Evolutionary conservation across 2,113 vertebrate genomes (phyloP), one percentile per base, ranked within the genome.

Genomic region (Trematomus loennbergii): DNA sequence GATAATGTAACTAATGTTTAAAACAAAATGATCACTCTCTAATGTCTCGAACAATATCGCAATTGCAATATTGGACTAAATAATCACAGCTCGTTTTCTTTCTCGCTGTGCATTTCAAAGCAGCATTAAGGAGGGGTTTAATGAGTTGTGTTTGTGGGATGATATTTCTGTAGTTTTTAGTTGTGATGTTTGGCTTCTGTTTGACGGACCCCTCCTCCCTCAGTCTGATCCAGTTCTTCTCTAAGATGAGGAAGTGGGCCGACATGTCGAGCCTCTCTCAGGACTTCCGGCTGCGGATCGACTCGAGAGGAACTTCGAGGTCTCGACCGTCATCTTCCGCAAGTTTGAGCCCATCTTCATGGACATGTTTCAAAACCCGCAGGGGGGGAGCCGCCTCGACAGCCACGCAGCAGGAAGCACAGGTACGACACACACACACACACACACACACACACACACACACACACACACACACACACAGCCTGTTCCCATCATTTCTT

Each of bases 201-300:
- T 0, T 36, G 12, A 66, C 45, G 1, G 25, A 0, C 18, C 9
- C 29, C 9, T 50, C 29, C n/a, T 7, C 36, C 36, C 7, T 48
- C 88, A 99, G 98, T 87, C 94, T 99, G 88, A 99, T 99, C 91
- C 96, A 99, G 94, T 99, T 99, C 95, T 99, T 99, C 94, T 98
- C 93, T 67, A 99, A 99, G 94, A 99, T 99, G 97, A 98, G 96
- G 93, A 99, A 98, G 64, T 99, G 98, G 98, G 96, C 97, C 62
- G 97, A 99, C 90, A 99, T 99, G 98, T 97, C 97, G 40, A 97
- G 96, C 79, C 93, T 97, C 8, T 89, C 96, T 0, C 96, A 96
- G 85, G 96, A 97, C 81, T 99, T 99, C 92, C 88, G 97, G 66
- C 95, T 97, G 62, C 96, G 86, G 96, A 96, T 17, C 95, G 94